phyloP scores from a whole-genome alignment of 2,888 invertebrate genomes.

The Yponomeuta sedellus region DNA sequence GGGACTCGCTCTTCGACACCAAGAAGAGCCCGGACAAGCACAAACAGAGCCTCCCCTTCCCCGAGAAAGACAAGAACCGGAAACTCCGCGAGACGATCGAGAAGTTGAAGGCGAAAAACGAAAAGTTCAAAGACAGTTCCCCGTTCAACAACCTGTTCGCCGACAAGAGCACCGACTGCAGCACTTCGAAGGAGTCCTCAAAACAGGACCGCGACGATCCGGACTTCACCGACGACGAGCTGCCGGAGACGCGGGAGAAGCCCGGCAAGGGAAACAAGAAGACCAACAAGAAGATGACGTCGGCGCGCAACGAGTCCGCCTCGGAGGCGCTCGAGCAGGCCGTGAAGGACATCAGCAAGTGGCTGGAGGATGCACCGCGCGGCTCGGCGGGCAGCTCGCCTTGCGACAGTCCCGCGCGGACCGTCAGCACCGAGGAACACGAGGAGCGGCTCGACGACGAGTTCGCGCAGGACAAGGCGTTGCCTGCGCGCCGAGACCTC shows the following conservation, averaged over 20 bases:
- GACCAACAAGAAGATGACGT: conserved; percentile 56
- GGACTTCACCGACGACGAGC: conserved; percentile 38
- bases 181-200: conserved; percentile 22
- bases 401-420: conserved; percentile 84
- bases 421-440: conserved; percentile 78
- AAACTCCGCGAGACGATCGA: conserved; percentile 77
- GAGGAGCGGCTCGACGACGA: conserved; percentile 67
- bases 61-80: conserved; percentile 70
- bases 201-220: conserved; percentile 32
- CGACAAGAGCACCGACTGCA: conserved; percentile 20
- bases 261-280: conserved; percentile 41
- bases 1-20: conserved; percentile 63
- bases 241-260: conserved; percentile 23
- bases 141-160: conserved; percentile 52
- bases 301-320: conserved; percentile 74
- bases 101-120: conserved; percentile 79
- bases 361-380: conserved; percentile 90
- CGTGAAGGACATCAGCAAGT: conserved; percentile 90
- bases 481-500: conserved; percentile 51
- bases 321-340: conserved; percentile 79
- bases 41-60: conserved; percentile 48
- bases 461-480: conserved; percentile 53
- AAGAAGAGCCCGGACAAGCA: conserved; percentile 63
- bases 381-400: conserved; percentile 86
- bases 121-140: conserved; percentile 63